Evolutionary conservation across 35 echinoderm and acorn worm species (phyloP).

Genomic region (Ptychodera flava): DNA sequence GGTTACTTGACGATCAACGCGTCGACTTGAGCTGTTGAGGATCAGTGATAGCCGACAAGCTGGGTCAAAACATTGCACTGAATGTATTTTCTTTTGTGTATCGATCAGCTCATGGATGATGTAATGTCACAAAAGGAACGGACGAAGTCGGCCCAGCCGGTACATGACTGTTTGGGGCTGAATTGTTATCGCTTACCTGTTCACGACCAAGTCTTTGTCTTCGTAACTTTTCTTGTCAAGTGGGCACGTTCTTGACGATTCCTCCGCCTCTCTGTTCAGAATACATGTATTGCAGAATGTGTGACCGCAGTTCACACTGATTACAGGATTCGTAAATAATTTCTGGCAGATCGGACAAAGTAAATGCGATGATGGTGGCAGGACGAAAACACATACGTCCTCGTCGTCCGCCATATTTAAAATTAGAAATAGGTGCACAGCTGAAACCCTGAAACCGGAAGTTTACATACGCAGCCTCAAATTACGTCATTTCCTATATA

Average conservation of each 20-base stretch:
- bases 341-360: slow-evolving; percentile 75
- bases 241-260: neutral
- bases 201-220: slow-evolving; percentile 11
- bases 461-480: neutral
- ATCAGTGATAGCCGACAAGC: too few relatives aligned
- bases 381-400: slow-evolving; percentile 44
- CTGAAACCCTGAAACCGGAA: neutral
- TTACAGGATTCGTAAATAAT: slow-evolving; percentile 69
- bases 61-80: too few relatives aligned
- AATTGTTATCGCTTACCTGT: too few relatives aligned
- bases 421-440: neutral
- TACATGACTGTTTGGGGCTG: too few relatives aligned
- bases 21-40: too few relatives aligned
- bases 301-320: slow-evolving; percentile 93
- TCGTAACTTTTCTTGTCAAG: slow-evolving; percentile 2
- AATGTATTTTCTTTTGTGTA: too few relatives aligned
- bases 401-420: neutral
- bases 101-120: neutral
- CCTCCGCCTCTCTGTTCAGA: neutral
- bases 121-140: too few relatives aligned
- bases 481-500: neutral
- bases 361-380: slow-evolving; percentile 69
- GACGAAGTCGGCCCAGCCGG: too few relatives aligned
- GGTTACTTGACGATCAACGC: too few relatives aligned
- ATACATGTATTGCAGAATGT: slow-evolving; percentile 80